phyloP scores from a whole-genome alignment of 2,888 invertebrate species.

The Carpatolechia fugitivella region DNA sequence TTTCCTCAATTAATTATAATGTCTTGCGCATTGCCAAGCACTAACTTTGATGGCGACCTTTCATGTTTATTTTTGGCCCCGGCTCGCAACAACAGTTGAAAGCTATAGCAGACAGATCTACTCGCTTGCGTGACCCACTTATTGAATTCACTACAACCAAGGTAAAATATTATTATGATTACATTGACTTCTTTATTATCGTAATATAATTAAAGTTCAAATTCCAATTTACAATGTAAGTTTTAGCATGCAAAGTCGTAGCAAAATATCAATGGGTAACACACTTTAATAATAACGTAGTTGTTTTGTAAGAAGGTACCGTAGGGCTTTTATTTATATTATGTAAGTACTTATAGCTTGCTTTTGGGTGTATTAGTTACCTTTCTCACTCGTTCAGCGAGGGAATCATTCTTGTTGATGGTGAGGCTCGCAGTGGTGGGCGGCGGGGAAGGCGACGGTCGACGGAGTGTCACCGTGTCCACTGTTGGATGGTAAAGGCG shows the following conservation, averaged over 20 bases:
- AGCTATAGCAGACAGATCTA: constrained; percentile 47
- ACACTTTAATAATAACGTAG: constrained; percentile 8
- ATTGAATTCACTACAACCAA: constrained; percentile 17
- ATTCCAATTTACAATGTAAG: background rate
- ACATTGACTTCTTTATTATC: constrained; percentile 2
- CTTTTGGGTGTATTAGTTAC: constrained; percentile 44
- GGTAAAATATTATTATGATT: background rate
- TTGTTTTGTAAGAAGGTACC: background rate
- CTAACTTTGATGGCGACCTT: constrained; percentile 63
- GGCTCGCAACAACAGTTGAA: constrained; percentile 45
- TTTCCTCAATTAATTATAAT: constrained; percentile 66
- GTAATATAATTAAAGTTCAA: background rate
- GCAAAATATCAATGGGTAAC: background rate
- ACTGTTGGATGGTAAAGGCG: constrained; percentile 11
- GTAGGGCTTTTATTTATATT: background rate
- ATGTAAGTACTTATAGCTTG: no score
- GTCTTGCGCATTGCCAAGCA: constrained; percentile 54
- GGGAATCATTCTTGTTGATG: constrained; percentile 84
- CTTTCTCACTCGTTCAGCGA: constrained; percentile 85
- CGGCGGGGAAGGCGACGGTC: constrained; percentile 76
- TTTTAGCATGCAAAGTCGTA: background rate
- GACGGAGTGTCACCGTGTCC: constrained; percentile 70
- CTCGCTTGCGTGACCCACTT: constrained; percentile 60
- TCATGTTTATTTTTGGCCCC: constrained; percentile 65
- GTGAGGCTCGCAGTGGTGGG: constrained; percentile 74